A percentile compares a stretch with the other conserved stretches of the same genome.
These are phyloP conservation scores for Synergus umbraculus DNA, from an alignment of 2,888 invertebrate genomes.

Conservation along the genomic window DNA sequence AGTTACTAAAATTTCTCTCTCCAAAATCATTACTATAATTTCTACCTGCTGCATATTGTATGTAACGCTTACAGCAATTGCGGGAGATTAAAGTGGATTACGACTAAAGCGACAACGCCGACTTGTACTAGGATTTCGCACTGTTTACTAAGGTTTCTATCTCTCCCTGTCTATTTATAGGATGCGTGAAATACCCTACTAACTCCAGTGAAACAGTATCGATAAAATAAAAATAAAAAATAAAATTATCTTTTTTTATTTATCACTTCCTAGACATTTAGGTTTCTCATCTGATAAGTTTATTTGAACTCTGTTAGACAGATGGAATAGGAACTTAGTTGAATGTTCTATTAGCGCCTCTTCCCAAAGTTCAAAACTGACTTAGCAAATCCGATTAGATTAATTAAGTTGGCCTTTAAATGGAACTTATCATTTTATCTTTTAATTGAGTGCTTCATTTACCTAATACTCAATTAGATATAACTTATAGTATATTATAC, in stretches of 20 bases:
- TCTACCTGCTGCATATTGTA: not conserved
- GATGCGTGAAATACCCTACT: not conserved
- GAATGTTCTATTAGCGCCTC: not conserved
- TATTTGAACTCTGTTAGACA: not conserved
- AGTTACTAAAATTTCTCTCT: not conserved
- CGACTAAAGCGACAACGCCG: not conserved
- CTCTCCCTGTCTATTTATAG: constrained; percentile 23
- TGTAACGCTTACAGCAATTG: constrained; percentile 18
- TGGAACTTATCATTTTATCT: not conserved
- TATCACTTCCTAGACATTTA: not conserved
- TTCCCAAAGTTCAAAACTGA: not conserved
- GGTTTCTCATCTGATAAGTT: not conserved
- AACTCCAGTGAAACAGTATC: constrained; percentile 3
- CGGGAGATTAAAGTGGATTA: constrained; percentile 30
- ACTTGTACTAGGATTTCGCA: constrained; percentile 11
- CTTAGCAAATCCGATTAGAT: not conserved
- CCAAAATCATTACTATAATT: not conserved
- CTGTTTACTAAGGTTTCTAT: not conserved
- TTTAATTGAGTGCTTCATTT: not conserved
- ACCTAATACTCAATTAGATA: not conserved
- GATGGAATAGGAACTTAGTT: not conserved
- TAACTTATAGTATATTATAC: too few species aligned
- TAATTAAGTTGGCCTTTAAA: not conserved
- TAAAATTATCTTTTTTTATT: not conserved
- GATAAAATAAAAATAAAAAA: not conserved